Evolutionary conservation across 2,888 invertebrate genomes (phyloP), one percentile per base, ranked within the genome.

Genomic region (Mycalesis mineus): DNA sequence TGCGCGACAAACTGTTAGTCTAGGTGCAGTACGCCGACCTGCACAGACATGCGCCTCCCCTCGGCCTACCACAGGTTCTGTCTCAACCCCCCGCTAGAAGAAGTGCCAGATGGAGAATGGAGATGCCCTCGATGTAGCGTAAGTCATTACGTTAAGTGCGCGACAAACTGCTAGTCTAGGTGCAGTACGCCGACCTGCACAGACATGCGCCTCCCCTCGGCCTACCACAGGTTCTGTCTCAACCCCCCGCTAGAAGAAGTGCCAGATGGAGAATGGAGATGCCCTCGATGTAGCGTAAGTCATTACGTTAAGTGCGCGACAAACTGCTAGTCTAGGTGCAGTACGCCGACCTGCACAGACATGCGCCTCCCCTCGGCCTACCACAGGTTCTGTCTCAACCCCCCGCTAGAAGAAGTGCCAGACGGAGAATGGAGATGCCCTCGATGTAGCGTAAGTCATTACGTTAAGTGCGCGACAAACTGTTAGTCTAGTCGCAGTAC

Each of bases 401-500:
- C 98, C 14, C 98, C 98, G 3, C 88, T 98, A 11, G 94, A 95
- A 15, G 96, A 96, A 62, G 95, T 98, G 62, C 98, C 98, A 0
- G 97, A 97, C 72, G 98, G 98, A 0, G 97, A 98, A 69, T 99
- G 99, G 99, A 96, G 96, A 71, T 99, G 99, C 88, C 99, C 99
- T 0, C 92, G 98, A 61, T 99, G 99, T 89, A 94, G 95, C 71
- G 94, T 94, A 75, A 91, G 92, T 87, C n/a, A n/a, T n/a, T n/a
- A n/a, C n/a, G n/a, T n/a, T n/a, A n/a, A n/a, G n/a, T n/a, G n/a
- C n/a, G n/a, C n/a, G n/a, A n/a, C n/a, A n/a, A n/a, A n/a, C n/a
- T n/a, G n/a, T n/a, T n/a, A n/a, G n/a, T n/a, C n/a, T n/a, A n/a
- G n/a, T n/a, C n/a, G n/a, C n/a, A n/a, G n/a, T n/a, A n/a, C n/a